Conservation (phyloP, 1,140 invertebrate genomes). For the Drosophila tropicalis region DNA sequence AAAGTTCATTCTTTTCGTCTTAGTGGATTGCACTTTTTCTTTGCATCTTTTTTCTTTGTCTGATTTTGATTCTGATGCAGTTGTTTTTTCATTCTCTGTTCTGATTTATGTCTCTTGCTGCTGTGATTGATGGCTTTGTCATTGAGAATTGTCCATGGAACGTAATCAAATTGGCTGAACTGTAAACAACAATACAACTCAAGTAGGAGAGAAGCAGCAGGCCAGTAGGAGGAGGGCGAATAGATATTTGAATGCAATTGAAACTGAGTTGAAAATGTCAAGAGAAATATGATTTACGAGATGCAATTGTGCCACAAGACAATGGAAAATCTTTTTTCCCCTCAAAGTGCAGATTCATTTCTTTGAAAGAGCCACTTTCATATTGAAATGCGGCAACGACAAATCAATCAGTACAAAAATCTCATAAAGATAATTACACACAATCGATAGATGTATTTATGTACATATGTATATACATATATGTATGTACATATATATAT, state of each 20-base stretch:
- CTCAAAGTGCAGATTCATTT: background rate
- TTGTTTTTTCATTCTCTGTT: slow-evolving; percentile 1
- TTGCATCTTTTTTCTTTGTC: slow-evolving; percentile 18
- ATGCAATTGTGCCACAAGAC: slow-evolving; percentile 22
- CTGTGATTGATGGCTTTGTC: slow-evolving; percentile 71
- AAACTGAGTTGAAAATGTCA: slow-evolving; percentile 68
- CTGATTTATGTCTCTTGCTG: slow-evolving; percentile 51
- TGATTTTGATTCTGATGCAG: slow-evolving; percentile 30
- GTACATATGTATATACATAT: too few species aligned
- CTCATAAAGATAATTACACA: slow-evolving; percentile 15
- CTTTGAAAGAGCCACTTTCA: background rate
- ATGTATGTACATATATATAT: too few species aligned
- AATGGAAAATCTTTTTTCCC: slow-evolving; percentile 31
- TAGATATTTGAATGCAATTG: slow-evolving; percentile 56
- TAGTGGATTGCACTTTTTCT: slow-evolving; percentile 20
- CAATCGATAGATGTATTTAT: background rate
- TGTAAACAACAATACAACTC: slow-evolving; percentile 61
- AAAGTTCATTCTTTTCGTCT: slow-evolving; percentile 11
- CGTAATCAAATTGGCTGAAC: slow-evolving; percentile 75
- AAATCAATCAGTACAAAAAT: slow-evolving; percentile 32
- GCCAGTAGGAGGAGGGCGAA: background rate
- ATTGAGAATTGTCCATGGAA: slow-evolving; percentile 66
- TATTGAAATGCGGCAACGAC: slow-evolving; percentile 32
- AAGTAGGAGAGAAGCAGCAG: background rate
- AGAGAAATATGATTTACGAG: slow-evolving; percentile 74